phyloP scores from a whole-genome alignment of 1,140 invertebrate species.

The Epicauta chinensis region DNA sequence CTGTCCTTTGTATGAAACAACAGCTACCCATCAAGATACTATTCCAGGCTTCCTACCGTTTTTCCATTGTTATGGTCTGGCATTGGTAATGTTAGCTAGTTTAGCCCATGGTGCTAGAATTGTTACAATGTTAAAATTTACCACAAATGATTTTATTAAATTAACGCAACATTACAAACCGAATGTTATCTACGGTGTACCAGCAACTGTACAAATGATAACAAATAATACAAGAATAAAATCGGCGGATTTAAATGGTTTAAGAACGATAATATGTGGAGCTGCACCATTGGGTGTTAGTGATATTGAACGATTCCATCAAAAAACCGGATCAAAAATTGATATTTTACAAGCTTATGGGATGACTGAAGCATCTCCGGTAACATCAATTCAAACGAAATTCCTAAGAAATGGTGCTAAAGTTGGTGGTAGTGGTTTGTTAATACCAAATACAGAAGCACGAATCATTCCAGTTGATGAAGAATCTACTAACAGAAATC shows the following conservation, averaged over 20 bases:
- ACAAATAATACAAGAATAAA: constrained; percentile 54
- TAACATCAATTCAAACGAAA: constrained; percentile 40
- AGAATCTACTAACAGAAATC: constrained; percentile 47
- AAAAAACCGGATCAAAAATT: constrained; percentile 37
- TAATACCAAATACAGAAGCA: constrained; percentile 17
- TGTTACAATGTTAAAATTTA: constrained; percentile 67
- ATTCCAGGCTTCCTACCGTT: constrained; percentile 63
- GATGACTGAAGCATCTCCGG: constrained; percentile 54
- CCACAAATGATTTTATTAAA: constrained; percentile 53
- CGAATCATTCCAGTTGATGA: constrained; percentile 24
- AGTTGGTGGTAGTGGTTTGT: constrained; percentile 44
- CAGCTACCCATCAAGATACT: constrained; percentile 45
- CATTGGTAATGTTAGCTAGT: constrained; percentile 47
- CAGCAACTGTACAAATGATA: constrained; percentile 60
- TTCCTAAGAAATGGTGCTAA: constrained; percentile 30
- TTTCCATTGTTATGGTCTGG: constrained; percentile 78
- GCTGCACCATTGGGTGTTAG: constrained; percentile 59
- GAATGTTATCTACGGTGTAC: constrained; percentile 50
- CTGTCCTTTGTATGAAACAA: neutral
- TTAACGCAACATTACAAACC: constrained; percentile 49
- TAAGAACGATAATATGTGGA: constrained; percentile 51
- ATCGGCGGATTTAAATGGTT: constrained; percentile 49
- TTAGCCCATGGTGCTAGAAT: constrained; percentile 57
- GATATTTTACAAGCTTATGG: constrained; percentile 48
- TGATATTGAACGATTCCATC: constrained; percentile 49